Percentiles rank a stretch among this genome's conserved stretches.
phyloP scores from a whole-genome alignment of 2,888 invertebrate species.

The Smittia sp. region DNA sequence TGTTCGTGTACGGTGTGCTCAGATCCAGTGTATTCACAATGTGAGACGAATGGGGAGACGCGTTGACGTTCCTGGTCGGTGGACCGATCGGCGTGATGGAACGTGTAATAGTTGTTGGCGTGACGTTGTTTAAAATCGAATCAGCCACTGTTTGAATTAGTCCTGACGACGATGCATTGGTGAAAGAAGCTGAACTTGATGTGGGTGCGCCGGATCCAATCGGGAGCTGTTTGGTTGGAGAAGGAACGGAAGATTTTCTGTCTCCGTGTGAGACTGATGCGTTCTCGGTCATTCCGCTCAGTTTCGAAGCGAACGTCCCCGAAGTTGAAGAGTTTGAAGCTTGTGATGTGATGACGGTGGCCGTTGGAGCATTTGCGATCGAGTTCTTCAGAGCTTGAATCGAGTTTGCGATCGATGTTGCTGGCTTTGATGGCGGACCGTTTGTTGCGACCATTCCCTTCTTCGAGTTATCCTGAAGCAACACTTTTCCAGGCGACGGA shows the following conservation, averaged over 20 bases:
- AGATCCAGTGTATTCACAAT: slow-evolving; percentile 39
- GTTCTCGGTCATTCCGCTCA: slow-evolving; percentile 56
- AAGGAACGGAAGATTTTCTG: slow-evolving; percentile 63
- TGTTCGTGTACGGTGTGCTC: slow-evolving; percentile 24
- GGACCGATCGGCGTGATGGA: slow-evolving; percentile 53
- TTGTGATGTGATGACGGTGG: slow-evolving; percentile 42
- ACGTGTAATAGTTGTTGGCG: slow-evolving; percentile 44
- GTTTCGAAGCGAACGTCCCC: slow-evolving; percentile 55
- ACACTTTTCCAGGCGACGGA: not conserved
- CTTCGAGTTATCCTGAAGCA: slow-evolving; percentile 22
- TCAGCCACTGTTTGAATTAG: slow-evolving; percentile 30
- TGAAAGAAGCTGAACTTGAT: slow-evolving; percentile 43
- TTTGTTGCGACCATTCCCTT: slow-evolving; percentile 34
- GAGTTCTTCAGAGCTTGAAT: slow-evolving; percentile 57
- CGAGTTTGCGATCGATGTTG: slow-evolving; percentile 21
- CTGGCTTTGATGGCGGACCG: slow-evolving; percentile 33
- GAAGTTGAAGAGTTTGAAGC: slow-evolving; percentile 44
- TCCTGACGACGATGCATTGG: slow-evolving; percentile 49
- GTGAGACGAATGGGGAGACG: slow-evolving; percentile 43
- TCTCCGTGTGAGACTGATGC: slow-evolving; percentile 69
- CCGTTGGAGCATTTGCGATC: slow-evolving; percentile 46
- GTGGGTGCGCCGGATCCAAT: slow-evolving; percentile 43
- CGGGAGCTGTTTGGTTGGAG: slow-evolving; percentile 49
- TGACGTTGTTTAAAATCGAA: not conserved
- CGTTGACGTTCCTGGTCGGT: slow-evolving; percentile 45